phyloP scores from a whole-genome alignment of 2,888 invertebrate species.

The Rotaria macrura region DNA sequence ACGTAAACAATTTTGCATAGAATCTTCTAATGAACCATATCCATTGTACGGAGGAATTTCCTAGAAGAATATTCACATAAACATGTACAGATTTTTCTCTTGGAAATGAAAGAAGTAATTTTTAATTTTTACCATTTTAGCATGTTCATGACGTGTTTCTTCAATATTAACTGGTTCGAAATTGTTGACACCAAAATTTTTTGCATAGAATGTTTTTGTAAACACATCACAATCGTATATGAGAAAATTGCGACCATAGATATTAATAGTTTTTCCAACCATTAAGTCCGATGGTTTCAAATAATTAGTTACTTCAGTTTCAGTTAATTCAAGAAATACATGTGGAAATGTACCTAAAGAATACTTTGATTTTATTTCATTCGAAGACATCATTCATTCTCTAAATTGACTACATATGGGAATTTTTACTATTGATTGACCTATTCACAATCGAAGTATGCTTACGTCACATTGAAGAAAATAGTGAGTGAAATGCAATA shows the following conservation, averaged over 20 bases:
- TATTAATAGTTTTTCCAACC: conserved; percentile 57
- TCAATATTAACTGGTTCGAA: conserved; percentile 48
- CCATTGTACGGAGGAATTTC: conserved; percentile 62
- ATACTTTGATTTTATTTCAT: too few relatives aligned
- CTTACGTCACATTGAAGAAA: too few relatives aligned
- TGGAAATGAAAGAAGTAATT: too few relatives aligned
- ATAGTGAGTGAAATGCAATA: too few relatives aligned
- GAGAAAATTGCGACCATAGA: conserved; percentile 56
- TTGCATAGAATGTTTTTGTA: conserved; percentile 65
- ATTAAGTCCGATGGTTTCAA: conserved; percentile 67
- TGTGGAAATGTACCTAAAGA: conserved; percentile 42
- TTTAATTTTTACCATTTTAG: conserved; percentile 43
- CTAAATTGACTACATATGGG: too few relatives aligned
- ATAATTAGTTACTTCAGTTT: conserved; percentile 65
- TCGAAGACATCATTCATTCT: too few relatives aligned
- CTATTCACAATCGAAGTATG: too few relatives aligned
- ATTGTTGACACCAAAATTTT: conserved; percentile 49
- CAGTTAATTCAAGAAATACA: conserved; percentile 44
- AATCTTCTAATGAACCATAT: conserved; percentile 67
- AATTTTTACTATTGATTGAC: too few relatives aligned
- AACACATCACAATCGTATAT: conserved; percentile 69
- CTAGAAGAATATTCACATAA: conserved; percentile 41
- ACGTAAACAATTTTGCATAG: conserved; percentile 62
- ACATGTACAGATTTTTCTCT: too few relatives aligned
- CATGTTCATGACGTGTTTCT: conserved; percentile 37